phyloP scores from a whole-genome alignment of 1,140 invertebrate species.

The Contarinia nasturtii region DNA sequence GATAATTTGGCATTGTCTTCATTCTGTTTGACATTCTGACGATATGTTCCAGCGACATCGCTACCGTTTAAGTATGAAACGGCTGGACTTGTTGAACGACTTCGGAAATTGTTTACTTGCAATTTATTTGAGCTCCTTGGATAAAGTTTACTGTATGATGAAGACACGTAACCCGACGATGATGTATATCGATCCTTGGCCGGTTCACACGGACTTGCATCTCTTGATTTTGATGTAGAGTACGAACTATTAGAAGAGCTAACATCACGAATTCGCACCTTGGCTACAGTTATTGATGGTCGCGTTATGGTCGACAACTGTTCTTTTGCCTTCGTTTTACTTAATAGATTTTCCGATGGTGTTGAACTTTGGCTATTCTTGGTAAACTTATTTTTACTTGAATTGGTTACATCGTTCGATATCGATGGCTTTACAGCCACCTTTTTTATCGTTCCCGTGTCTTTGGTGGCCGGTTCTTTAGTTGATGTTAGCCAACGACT shows the following conservation, averaged over 20 bases:
- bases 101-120: constrained; percentile 7
- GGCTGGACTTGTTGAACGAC: background rate
- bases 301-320: no score
- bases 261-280: no score
- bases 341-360: background rate
- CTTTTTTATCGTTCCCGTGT: background rate
- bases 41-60: background rate
- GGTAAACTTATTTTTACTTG: background rate
- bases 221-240: background rate
- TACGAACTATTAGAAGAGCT: no score
- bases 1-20: no score
- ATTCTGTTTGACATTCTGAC: background rate
- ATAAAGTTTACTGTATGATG: background rate
- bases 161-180: background rate
- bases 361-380: background rate
- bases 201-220: constrained; percentile 1
- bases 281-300: no score
- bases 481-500: background rate
- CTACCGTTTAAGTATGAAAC: background rate
- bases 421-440: background rate
- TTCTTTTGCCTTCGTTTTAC: background rate
- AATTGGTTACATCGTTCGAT: background rate
- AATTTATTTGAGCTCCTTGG: constrained; percentile 9
- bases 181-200: constrained; percentile 9
- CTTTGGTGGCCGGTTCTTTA: background rate